Evolutionary conservation across 1,140 invertebrate species (phyloP).

Genomic region (Gyrodactylus bullatarudis): DNA sequence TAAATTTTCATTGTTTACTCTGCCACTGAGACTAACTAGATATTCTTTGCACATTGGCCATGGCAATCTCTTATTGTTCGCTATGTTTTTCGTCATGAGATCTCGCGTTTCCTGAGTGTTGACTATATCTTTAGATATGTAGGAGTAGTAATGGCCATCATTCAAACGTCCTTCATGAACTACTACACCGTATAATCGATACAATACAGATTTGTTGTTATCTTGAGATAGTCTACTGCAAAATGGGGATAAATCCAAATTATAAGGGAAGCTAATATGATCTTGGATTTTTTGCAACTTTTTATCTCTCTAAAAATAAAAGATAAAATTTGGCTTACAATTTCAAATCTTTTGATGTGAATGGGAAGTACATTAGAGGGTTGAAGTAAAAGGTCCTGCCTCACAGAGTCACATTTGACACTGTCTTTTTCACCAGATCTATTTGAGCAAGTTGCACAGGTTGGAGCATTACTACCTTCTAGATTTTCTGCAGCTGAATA

Average conservation of each 20-base stretch:
- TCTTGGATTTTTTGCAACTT: neutral
- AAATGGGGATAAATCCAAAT: neutral
- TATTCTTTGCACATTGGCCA: neutral
- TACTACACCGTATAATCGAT: neutral
- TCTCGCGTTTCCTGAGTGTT: neutral
- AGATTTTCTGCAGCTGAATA: neutral
- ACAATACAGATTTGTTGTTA: neutral
- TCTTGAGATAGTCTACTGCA: neutral
- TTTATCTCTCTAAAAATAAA: neutral
- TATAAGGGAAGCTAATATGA: neutral
- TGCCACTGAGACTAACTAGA: neutral
- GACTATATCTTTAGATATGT: neutral
- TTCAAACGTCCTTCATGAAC: neutral
- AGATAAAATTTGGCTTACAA: neutral
- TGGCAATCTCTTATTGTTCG: neutral
- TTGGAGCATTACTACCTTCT: neutral
- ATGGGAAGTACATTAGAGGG: neutral
- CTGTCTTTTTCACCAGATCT: neutral
- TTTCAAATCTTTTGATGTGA: neutral
- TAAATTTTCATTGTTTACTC: neutral
- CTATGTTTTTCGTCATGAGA: neutral
- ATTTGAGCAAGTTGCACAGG: neutral
- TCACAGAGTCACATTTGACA: neutral
- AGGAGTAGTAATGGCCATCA: neutral
- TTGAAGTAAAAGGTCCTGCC: neutral